Base-by-base conservation (phyloP, 37 sponge, comb jelly and placozoan species). In the Mnemiopsis leidyi region DNA sequence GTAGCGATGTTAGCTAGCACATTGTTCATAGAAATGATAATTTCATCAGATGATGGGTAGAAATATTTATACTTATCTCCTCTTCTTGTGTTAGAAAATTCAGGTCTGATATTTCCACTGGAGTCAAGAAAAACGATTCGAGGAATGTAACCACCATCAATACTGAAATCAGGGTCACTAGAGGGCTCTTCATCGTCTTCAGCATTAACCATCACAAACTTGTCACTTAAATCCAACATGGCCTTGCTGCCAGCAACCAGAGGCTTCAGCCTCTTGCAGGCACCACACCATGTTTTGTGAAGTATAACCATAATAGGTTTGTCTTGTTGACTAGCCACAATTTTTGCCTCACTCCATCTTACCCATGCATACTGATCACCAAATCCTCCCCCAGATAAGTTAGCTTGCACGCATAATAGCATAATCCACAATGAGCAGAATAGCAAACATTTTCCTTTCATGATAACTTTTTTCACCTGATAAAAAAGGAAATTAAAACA, bases 251-350 rank as follows among this genome's bases (percentile, higher is more conserved):
- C 35, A 36, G 90, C 40, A 85, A 85, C 90, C 29, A 85, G 1
- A 3, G 90, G 90, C 29, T 85, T 85, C 90, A 85, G 23, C 90
- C 90, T 85, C 24, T 85, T 85, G 90, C 90, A 85, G n/a, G 90
- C 90, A 1, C 90, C 90, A 85, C 90, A 85, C 90, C 90, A 85
- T n/a, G 61, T 40, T 33, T 85, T 85, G 35, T 85, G 90, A 7
- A 85, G 90, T 5, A 85, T 28, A 9, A 85, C 33, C 90, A 85
- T 85, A 29, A 85, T 39, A 26, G 90, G 90, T 40, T 85, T 85
- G 28, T 39, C 48, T 26, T 85, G 61, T 23, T 13, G n/a, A 0
- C n/a, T 33, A n/a, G 90, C 90, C n/a, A 85, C 2, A 25, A 26
- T 85, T 33, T 39, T 85, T 5, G 90, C 90, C 5, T 40, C 61